Conservation (phyloP, 2,888 invertebrate species). For the Drosophila trichaetosa region DNA sequence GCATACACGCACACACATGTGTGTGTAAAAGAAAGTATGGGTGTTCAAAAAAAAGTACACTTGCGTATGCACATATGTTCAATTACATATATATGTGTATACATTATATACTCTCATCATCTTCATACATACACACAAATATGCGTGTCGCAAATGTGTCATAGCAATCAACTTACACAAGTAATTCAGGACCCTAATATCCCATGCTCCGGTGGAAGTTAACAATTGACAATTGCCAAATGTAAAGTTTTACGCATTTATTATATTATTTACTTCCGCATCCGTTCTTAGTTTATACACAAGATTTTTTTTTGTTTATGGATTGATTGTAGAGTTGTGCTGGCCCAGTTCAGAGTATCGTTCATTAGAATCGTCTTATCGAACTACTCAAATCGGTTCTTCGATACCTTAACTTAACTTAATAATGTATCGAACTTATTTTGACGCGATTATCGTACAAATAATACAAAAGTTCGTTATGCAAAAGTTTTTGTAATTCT, state of each 20-base stretch:
- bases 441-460: background rate
- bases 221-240: conserved; percentile 23
- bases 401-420: background rate
- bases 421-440: conserved; percentile 6
- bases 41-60: conserved; percentile 28
- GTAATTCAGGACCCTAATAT: conserved; percentile 34
- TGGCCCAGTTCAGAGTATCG: conserved; percentile 40
- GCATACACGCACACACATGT: background rate
- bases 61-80: conserved; percentile 35
- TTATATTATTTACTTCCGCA: conserved; percentile 39
- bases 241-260: conserved; percentile 30
- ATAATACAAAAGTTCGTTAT: background rate
- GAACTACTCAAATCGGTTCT: conserved; percentile 23
- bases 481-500: background rate
- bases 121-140: conserved; percentile 13
- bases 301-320: conserved; percentile 68
- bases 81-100: conserved; percentile 30
- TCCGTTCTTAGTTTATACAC: conserved; percentile 62
- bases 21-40: conserved; percentile 1
- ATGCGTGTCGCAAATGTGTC: conserved; percentile 50
- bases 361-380: conserved; percentile 33
- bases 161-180: conserved; percentile 47
- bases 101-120: conserved; percentile 22
- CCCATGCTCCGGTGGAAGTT: conserved; percentile 39
- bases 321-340: conserved; percentile 62